Percentiles rank a stretch among this genome's conserved stretches.
phyloP scores from a whole-genome alignment of 2,888 invertebrate genomes.

The Orthonychiurus folsomi region DNA sequence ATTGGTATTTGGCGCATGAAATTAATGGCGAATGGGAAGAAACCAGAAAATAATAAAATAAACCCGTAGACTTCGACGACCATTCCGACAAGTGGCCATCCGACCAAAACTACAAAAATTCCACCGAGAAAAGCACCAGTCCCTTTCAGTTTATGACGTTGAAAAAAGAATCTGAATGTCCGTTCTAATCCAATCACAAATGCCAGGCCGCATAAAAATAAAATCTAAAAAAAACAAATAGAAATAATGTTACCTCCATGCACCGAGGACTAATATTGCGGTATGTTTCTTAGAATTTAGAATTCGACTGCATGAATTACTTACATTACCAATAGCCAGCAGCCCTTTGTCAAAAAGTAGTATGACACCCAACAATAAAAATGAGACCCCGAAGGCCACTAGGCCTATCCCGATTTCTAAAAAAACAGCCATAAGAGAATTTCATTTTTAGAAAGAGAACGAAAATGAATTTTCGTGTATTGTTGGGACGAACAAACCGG shows the following conservation, averaged over 20 bases:
- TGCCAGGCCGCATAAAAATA: constrained; percentile 88
- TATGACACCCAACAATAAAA: constrained; percentile 86
- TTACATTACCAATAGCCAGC: constrained; percentile 97
- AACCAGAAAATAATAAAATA: constrained; percentile 74
- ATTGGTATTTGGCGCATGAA: constrained; percentile 89
- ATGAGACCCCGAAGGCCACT: constrained; percentile 89
- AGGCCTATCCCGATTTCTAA: constrained; percentile 94
- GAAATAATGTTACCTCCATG: no score
- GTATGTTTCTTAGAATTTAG: not conserved
- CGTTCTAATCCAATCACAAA: constrained; percentile 93
- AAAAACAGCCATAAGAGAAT: constrained; percentile 43
- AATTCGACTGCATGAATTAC: constrained; percentile 44
- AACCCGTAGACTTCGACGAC: constrained; percentile 94
- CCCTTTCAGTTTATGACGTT: constrained; percentile 87
- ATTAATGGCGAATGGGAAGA: constrained; percentile 91
- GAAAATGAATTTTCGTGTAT: no score
- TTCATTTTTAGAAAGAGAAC: not conserved
- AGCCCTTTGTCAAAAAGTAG: constrained; percentile 93
- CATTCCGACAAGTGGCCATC: constrained; percentile 96
- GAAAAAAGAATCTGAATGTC: constrained; percentile 96
- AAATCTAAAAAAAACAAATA: constrained; percentile 60
- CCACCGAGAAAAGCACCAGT: constrained; percentile 86
- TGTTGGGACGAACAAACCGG: no score
- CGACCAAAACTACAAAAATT: constrained; percentile 79
- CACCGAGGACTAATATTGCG: not conserved